These are phyloP conservation scores for Protaetia brevitarsis DNA, from an alignment of 1,140 invertebrate species.

Conservation along the genomic window DNA sequence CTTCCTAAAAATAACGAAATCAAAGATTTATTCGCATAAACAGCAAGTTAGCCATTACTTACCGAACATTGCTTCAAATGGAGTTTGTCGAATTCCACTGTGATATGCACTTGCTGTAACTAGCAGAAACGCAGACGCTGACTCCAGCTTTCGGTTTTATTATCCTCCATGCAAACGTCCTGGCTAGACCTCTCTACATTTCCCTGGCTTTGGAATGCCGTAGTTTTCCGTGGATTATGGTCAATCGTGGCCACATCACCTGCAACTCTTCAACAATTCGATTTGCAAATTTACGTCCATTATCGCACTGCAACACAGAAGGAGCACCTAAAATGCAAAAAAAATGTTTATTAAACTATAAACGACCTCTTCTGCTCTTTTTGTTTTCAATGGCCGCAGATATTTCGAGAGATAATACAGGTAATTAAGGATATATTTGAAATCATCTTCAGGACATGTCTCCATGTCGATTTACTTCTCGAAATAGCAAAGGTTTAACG, in stretches of 20 bases:
- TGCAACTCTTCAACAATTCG: neutral
- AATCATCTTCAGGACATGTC: constrained; percentile 8
- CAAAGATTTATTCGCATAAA: neutral
- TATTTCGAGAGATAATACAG: neutral
- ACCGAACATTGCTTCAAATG: constrained; percentile 40
- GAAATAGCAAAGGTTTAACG: neutral
- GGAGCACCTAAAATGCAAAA: constrained; percentile 24
- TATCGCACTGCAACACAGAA: constrained; percentile 46
- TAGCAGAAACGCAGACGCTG: constrained; percentile 39
- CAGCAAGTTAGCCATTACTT: neutral
- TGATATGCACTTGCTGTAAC: constrained; percentile 42
- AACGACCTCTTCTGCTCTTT: neutral
- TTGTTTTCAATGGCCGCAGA: constrained; percentile 4
- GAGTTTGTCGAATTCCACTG: constrained; percentile 36
- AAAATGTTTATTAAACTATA: constrained; percentile 2
- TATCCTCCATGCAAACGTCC: constrained; percentile 41
- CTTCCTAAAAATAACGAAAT: neutral
- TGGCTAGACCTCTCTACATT: constrained; percentile 40
- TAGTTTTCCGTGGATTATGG: constrained; percentile 49
- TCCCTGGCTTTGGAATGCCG: constrained; percentile 34
- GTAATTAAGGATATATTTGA: neutral
- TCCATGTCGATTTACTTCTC: neutral
- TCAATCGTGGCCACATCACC: constrained; percentile 14
- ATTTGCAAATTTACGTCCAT: constrained; percentile 19
- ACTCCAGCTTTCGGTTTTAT: constrained; percentile 40